Percentiles rank a stretch among this genome's conserved stretches.
phyloP scores from a whole-genome alignment of 2,888 invertebrate genomes.

The Incurvaria masculella region DNA sequence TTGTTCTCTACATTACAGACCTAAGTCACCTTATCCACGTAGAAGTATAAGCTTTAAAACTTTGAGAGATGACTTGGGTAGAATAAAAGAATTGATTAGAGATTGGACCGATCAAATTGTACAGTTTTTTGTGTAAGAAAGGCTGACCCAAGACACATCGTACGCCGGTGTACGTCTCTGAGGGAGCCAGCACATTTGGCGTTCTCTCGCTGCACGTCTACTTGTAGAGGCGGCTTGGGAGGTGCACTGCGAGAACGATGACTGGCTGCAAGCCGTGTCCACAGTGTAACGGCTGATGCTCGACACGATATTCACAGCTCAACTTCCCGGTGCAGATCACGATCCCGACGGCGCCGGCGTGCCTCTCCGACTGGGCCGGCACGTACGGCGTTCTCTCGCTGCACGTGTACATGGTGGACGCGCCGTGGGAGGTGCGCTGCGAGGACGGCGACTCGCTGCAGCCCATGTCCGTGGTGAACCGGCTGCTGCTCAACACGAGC shows the following conservation, averaged over 20 bases:
- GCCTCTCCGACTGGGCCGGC: conserved; percentile 25
- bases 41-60: conserved; percentile 10
- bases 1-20: conserved; percentile 11
- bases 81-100: not conserved
- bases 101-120: not conserved
- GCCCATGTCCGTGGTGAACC: conserved; percentile 22
- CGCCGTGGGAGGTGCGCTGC: conserved; percentile 35
- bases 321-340: conserved; percentile 25
- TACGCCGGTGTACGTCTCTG: conserved; percentile 27
- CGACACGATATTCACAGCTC: conserved; percentile 24
- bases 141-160: conserved; percentile 19
- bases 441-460: conserved; percentile 18
- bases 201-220: conserved; percentile 33
- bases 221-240: conserved; percentile 35
- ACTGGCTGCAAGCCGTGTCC: conserved; percentile 22
- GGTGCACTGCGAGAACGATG: conserved; percentile 25
- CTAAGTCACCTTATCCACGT: conserved; percentile 9
- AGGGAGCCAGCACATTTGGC: conserved; percentile 24
- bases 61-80: conserved; percentile 7
- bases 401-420: conserved; percentile 36
- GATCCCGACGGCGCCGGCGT: conserved; percentile 28
- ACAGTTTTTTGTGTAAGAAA: conserved; percentile 2
- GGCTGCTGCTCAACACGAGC: conserved; percentile 22
- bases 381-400: conserved; percentile 26
- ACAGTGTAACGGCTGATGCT: conserved; percentile 18